Base-by-base conservation (phyloP, 2,113 vertebrate species). In the Aegithalos caudatus region DNA sequence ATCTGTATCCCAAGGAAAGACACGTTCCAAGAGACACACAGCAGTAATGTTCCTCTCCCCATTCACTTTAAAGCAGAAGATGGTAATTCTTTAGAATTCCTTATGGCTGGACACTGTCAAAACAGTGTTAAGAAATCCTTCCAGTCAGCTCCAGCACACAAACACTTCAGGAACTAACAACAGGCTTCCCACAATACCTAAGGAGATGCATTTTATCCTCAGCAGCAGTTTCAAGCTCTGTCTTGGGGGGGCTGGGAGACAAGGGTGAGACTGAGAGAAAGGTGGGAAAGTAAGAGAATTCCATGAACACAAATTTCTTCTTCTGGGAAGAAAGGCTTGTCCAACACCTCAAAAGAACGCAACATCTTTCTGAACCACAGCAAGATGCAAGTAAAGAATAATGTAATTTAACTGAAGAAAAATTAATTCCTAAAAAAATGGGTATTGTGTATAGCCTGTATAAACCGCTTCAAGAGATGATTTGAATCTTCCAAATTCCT, bases 11-110 rank as follows among this genome's bases (percentile, higher is more conserved):
- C 51, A 80, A 37, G 50, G 35, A 73, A 25, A 88, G n/a, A 71
- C 6, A 13, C 5, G 25, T 37, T 67, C 58, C n/a, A 64, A 56
- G 57, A 62, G 47, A 38, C n/a, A 51, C 12, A 15, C 1, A 11
- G 24, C 8, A 64, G 14, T n/a, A n/a, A 73, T 0, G 0, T 37
- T 73, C 33, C 82, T 69, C 24, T 51, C n/a, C 22, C 28, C n/a
- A 45, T 38, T 29, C 2, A 5, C 23, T 72, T 73, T 38, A 21
- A 58, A 81, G 23, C 0, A 0, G 28, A 72, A 65, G n/a, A 79
- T 12, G 2, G 19, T 23, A 13, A 35, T 37, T n/a, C 54, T 37
- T 50, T 40, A 33, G 51, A 54, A 33, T 25, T 40, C 25, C 37
- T 71, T 71, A 66, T n/a, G n/a, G 28, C 40, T 48, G 18, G 29